These are phyloP conservation scores for Stratiomys singularior DNA, from an alignment of 2,888 invertebrate genomes.

Conservation along the genomic window DNA sequence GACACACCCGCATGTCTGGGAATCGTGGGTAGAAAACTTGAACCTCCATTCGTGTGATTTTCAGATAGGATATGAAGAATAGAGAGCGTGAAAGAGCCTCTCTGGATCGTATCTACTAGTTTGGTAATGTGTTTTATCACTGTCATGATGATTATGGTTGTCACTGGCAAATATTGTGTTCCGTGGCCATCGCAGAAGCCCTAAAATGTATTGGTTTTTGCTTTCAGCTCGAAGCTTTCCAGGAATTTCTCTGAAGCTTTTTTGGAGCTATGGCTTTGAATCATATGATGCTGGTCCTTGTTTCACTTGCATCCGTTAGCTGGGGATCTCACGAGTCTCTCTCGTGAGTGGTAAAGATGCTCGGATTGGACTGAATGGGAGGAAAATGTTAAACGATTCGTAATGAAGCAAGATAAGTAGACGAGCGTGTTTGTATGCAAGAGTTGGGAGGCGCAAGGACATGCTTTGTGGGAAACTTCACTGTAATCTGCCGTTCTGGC, in stretches of 20 bases:
- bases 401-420: background rate
- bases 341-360: conserved; percentile 9
- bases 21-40: background rate
- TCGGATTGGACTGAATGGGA: conserved; percentile 10
- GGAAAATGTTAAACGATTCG: background rate
- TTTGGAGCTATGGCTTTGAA: background rate
- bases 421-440: background rate
- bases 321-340: background rate
- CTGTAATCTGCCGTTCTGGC: conserved; percentile 23
- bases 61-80: background rate
- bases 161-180: background rate
- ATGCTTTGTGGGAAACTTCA: background rate
- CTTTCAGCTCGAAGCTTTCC: background rate
- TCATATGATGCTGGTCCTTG: conserved; percentile 1
- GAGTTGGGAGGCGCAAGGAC: conserved; percentile 32
- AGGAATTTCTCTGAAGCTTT: background rate
- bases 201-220: background rate
- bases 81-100: background rate
- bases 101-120: background rate
- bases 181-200: background rate
- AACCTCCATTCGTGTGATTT: background rate
- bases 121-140: conserved; percentile 26
- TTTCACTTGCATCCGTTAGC: background rate
- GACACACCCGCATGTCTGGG: conserved; percentile 34
- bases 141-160: conserved; percentile 20